Evolutionary conservation across 2,888 invertebrate species (phyloP).

Genomic region (Laothoe populi): DNA sequence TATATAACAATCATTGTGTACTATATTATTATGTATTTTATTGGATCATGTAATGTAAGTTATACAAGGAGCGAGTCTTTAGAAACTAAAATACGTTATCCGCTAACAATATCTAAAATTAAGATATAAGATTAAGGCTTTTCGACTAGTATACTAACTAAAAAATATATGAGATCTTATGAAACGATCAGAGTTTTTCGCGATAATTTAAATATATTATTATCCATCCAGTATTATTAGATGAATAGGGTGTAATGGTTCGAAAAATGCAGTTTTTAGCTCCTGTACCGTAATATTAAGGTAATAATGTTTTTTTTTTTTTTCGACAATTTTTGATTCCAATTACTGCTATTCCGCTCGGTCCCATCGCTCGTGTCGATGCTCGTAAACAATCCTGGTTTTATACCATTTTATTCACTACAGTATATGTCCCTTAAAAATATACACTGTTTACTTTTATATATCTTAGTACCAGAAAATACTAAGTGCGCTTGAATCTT

Average conservation of each 20-base stretch:
- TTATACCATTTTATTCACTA: not conserved
- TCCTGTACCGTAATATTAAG: constrained; percentile 69
- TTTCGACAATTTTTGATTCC: constrained; percentile 20
- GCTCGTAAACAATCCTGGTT: not conserved
- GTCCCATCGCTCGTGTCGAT: constrained; percentile 52
- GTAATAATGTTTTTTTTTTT: constrained; percentile 56
- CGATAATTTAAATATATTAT: constrained; percentile 77
- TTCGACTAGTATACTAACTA: constrained; percentile 78
- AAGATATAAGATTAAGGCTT: constrained; percentile 73
- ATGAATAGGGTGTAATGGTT: constrained; percentile 72
- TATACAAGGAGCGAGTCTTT: constrained; percentile 56
- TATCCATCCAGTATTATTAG: constrained; percentile 84
- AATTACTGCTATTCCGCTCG: constrained; percentile 29
- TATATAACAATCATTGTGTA: constrained; percentile 47
- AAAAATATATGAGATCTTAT: constrained; percentile 75
- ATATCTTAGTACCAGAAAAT: too few species aligned
- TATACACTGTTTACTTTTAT: too few species aligned
- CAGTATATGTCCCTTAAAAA: not conserved
- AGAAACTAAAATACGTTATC: constrained; percentile 64
- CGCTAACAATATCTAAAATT: constrained; percentile 46
- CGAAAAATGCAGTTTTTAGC: constrained; percentile 65
- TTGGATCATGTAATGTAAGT: constrained; percentile 63
- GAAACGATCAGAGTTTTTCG: constrained; percentile 78
- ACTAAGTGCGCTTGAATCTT: too few species aligned
- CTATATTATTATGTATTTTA: constrained; percentile 42